Percentiles rank a stretch among this genome's conserved stretches.
phyloP scores from a whole-genome alignment of 2,888 invertebrate genomes.

The Aricia artaxerxes region DNA sequence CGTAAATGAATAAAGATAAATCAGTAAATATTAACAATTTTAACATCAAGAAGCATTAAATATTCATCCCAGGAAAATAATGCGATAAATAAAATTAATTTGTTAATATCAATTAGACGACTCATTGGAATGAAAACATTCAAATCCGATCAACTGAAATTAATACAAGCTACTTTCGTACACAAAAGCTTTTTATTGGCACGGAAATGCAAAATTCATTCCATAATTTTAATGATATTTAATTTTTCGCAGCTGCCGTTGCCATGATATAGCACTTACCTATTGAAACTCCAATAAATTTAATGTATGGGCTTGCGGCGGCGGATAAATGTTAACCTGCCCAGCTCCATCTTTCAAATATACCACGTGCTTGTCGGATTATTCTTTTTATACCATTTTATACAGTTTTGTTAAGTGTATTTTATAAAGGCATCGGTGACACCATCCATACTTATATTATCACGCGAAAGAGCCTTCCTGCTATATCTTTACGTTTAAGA shows the following conservation, averaged over 20 bases:
- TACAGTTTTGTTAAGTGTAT: neutral
- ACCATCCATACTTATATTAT: no score
- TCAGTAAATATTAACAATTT: neutral
- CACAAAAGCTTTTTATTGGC: constrained; percentile 33
- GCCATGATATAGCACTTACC: constrained; percentile 34
- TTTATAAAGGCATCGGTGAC: neutral
- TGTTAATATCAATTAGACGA: constrained; percentile 30
- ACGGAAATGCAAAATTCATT: constrained; percentile 32
- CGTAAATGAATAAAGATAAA: no score
- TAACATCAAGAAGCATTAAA: neutral
- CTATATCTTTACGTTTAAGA: no score
- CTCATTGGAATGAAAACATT: constrained; percentile 35
- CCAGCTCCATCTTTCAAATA: constrained; percentile 34
- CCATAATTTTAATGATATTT: constrained; percentile 33
- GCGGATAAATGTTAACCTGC: constrained; percentile 38
- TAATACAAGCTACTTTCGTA: constrained; percentile 40
- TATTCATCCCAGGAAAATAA: neutral
- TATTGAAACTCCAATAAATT: constrained; percentile 36
- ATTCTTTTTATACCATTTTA: neutral
- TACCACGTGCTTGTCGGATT: neutral
- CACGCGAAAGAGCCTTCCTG: no score
- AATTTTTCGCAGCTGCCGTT: constrained; percentile 35
- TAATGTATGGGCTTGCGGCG: constrained; percentile 35
- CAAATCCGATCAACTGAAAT: constrained; percentile 42
- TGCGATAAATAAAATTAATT: constrained; percentile 14